Conservation (phyloP, 2,113 vertebrate genomes). For the Oreochromis niloticus region DNA sequence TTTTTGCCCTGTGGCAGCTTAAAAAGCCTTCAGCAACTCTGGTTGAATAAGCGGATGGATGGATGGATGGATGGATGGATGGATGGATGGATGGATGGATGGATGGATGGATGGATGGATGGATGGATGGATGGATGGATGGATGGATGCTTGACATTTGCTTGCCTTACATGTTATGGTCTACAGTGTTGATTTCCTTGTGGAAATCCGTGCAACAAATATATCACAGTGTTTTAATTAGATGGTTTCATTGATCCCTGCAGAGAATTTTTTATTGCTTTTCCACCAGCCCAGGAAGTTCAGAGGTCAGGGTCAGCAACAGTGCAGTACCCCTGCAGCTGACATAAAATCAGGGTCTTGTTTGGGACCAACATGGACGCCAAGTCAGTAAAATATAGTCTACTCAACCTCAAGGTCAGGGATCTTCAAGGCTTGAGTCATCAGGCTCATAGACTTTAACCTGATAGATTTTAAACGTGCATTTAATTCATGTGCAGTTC, state of each 20-base stretch:
- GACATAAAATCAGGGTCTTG: constrained; percentile 9
- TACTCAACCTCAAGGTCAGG: neutral
- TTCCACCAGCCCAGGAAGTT: constrained; percentile 34
- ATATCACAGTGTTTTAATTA: constrained; percentile 22
- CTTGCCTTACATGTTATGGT: neutral
- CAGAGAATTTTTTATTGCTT: constrained; percentile 4
- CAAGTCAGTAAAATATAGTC: neutral
- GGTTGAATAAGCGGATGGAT: neutral
- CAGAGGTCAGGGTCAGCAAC: constrained; percentile 28
- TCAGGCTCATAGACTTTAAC: neutral
- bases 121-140: neutral
- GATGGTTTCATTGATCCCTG: constrained; percentile 36
- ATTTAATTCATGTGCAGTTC: neutral
- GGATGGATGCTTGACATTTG: neutral
- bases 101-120: neutral
- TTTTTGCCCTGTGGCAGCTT: neutral
- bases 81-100: neutral
- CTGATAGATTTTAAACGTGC: neutral
- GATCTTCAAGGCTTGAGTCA: neutral
- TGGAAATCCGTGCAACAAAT: constrained; percentile 5
- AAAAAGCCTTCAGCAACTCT: neutral
- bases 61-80: neutral
- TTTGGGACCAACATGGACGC: neutral
- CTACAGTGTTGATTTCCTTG: neutral
- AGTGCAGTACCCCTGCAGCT: constrained; percentile 19